These are phyloP conservation scores for Dorcus parallelipipedus DNA, from an alignment of 2,888 invertebrate species.

Conservation along the genomic window DNA sequence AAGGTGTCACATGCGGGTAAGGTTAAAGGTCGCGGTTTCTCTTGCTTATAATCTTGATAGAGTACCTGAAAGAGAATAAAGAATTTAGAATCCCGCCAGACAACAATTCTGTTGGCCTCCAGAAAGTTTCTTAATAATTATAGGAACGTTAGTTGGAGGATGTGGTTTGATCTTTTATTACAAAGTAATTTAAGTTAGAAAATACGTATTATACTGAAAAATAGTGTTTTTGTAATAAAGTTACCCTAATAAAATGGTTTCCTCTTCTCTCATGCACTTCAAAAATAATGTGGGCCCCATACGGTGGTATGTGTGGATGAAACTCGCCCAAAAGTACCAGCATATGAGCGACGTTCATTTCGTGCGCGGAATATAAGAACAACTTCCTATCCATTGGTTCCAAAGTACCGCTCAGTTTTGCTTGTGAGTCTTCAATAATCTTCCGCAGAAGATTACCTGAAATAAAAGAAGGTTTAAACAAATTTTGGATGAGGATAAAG, in stretches of 20 bases:
- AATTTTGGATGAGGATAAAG: too few relatives aligned
- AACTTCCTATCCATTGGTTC: slow-evolving; percentile 34
- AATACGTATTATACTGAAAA: neutral
- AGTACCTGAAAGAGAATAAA: neutral
- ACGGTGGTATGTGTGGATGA: slow-evolving; percentile 39
- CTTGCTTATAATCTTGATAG: neutral
- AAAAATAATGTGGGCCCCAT: slow-evolving; percentile 30
- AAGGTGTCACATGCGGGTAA: neutral
- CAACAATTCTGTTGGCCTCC: too few relatives aligned
- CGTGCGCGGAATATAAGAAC: slow-evolving; percentile 51
- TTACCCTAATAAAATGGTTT: slow-evolving; percentile 30
- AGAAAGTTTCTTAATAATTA: too few relatives aligned
- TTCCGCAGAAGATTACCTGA: neutral
- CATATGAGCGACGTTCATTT: slow-evolving; percentile 52
- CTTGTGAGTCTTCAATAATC: neutral
- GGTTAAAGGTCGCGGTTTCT: neutral
- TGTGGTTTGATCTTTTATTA: too few relatives aligned
- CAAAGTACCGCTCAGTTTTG: slow-evolving; percentile 2
- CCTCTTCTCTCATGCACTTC: slow-evolving; percentile 30
- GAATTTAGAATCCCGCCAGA: neutral
- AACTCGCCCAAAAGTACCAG: slow-evolving; percentile 50
- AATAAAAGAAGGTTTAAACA: too few relatives aligned
- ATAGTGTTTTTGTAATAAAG: neutral
- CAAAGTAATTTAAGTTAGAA: too few relatives aligned
- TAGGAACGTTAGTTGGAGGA: too few relatives aligned